Evolutionary conservation across 2,113 vertebrate genomes (phyloP), one percentile per base, ranked within the genome.

Genomic region (Empidonax alnorum): DNA sequence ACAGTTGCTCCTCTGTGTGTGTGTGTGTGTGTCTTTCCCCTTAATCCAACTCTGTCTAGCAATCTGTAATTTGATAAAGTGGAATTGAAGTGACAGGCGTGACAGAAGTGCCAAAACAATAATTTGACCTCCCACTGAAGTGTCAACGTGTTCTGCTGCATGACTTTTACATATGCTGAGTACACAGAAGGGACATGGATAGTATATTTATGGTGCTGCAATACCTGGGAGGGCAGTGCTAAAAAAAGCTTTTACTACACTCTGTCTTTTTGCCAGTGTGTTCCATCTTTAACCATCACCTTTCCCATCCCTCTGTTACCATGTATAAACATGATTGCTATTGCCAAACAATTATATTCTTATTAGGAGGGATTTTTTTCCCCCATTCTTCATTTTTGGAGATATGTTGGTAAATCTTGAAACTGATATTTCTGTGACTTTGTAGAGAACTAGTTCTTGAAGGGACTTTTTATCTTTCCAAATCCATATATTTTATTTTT

Each of bases 11-110:
- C 67, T 46, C 56, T 85, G 16, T 59, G 39, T 78, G 22, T 65
- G 41, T 42, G 71, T 65, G 49, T 63, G 47, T 65, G 52, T 87
- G 3, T 89, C 89, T 96, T 77, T 92, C 92, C 84, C 61, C 89
- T 85, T 90, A 97, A 96, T 96, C 94, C 69, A 80, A 75, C 95
- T 72, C 92, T 92, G 58, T 95, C 95, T 78, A 94, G 94, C 96
- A 96, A 92, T 94, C 96, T 81, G 95, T 97, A 96, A 97, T 97
- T 97, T 96, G 96, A 98, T 97, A 96, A 96, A 97, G 96, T 96
- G 87, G 89, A 96, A 95, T 94, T 87, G 96, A 97, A 97, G 93
- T 97, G 97, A 97, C 95, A 96, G 78, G 87, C 73, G 13, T 96
- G 95, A 97, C 95, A 96, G 94, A 96, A 93, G 94, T 97, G 96